Base-by-base conservation (phyloP, 1,140 invertebrate genomes). In the Zaprionus africanus region DNA sequence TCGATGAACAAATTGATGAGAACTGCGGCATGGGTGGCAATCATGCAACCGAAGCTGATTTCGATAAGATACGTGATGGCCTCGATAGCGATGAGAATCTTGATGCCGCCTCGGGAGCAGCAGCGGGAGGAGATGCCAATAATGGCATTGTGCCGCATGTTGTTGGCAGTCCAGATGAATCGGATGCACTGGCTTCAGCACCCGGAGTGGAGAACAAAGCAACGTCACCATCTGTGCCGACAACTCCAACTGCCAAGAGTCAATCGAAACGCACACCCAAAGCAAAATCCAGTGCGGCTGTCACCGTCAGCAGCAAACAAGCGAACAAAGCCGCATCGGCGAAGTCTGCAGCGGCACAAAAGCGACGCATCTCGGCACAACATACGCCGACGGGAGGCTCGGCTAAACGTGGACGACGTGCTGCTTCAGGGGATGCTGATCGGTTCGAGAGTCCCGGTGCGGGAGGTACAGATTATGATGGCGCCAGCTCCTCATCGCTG, bases 51-150 rank as follows among this genome's bases (percentile, higher is more conserved):
- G 91, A 96, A 75, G 94, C 95, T n/a, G 94, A 96, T 59, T 96
- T 96, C 78, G 95, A 97, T 79, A 95, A 95, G 82, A 93, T 96
- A 41, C 95, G 94, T 92, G 90, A 95, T 90, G 88, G 95, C 78
- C 58, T 90, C 0, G 87, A 94, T 80, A 79, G 92, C 80, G 82
- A 94, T 82, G 93, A 94, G 75, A 81, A 94, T 92, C 53, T 58
- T 0, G 79, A 95, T 94, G 38, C 69, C 0, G 57, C 49, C 0
- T 71, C 19, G 0, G 77, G 86, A 71, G 68, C 46, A 13, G 41
- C 2, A 94, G 31, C 69, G 0, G 53, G 53, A 0, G 57, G 19
- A 1, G 79, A 91, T 76, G 74, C 56, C 46, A 79, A 91, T 31
- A 91, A 86, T 64, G 81, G 81, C 15, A 76, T 90, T 38, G 86